Conservation (phyloP, 2,888 invertebrate genomes). For the Megalurothrips usitatus region DNA sequence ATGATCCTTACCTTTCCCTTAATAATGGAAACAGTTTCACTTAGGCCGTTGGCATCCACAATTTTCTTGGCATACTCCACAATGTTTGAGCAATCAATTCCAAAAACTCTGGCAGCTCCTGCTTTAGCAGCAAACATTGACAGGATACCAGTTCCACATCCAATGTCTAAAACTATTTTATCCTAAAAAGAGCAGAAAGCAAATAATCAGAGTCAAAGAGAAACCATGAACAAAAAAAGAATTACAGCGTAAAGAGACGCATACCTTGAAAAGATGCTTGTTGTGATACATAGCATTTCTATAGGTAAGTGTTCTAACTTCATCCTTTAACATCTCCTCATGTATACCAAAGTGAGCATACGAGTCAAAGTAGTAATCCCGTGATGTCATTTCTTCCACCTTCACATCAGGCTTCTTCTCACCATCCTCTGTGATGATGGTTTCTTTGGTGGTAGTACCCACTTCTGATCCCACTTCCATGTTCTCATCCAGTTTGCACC, state of each 20-base stretch:
- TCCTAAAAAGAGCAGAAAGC: slow-evolving; percentile 46
- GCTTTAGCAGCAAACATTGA: slow-evolving; percentile 99
- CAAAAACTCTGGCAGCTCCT: slow-evolving; percentile 91
- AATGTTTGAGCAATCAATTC: slow-evolving; percentile 98
- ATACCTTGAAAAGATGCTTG: slow-evolving; percentile 85
- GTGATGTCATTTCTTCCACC: slow-evolving; percentile 96
- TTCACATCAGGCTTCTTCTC: slow-evolving; percentile 48
- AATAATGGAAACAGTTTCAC: slow-evolving; percentile 74
- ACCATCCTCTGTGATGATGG: not conserved
- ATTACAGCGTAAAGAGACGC: not conserved
- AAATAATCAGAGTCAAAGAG: slow-evolving; percentile 26
- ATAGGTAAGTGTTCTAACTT: slow-evolving; percentile 96
- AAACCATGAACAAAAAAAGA: slow-evolving; percentile 1
- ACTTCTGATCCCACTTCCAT: slow-evolving; percentile 1
- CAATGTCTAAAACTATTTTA: slow-evolving; percentile 90
- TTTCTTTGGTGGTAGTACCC: not conserved
- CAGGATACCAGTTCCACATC: slow-evolving; percentile 97
- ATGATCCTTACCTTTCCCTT: slow-evolving; percentile 62
- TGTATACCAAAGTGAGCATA: slow-evolving; percentile 99
- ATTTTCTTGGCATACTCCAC: slow-evolving; percentile 96
- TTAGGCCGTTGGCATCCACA: slow-evolving; percentile 76
- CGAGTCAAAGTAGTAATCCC: slow-evolving; percentile 99
- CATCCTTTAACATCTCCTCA: slow-evolving; percentile 99
- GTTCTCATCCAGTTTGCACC: slow-evolving; percentile 6
- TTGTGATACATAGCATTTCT: slow-evolving; percentile 99